Percentiles rank a stretch among this genome's conserved stretches.
These are phyloP conservation scores for Drosophila pandora DNA, from an alignment of 1,140 invertebrate species.

Conservation along the genomic window DNA sequence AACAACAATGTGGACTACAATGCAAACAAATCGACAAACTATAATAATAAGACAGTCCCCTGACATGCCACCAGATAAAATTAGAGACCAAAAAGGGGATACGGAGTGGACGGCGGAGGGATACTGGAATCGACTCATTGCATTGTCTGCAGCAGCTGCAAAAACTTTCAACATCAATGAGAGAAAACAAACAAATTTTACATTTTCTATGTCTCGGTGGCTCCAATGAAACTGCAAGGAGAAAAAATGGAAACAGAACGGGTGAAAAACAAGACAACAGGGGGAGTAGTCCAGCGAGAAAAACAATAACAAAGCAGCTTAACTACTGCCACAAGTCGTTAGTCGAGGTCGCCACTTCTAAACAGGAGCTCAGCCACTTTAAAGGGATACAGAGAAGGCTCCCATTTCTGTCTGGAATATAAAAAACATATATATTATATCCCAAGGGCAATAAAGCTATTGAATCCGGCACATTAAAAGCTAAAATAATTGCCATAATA, in stretches of 20 bases:
- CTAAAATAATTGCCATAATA: too few relatives aligned
- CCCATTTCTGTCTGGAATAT: conserved; percentile 6
- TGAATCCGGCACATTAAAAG: too few relatives aligned
- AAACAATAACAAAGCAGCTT: conserved; percentile 54
- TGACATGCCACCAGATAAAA: conserved; percentile 50
- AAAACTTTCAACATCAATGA: conserved; percentile 74
- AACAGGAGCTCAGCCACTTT: neutral
- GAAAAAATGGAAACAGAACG: conserved; percentile 10
- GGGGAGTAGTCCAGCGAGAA: conserved; percentile 14
- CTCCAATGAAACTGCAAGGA: conserved; percentile 17
- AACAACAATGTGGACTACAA: conserved; percentile 62
- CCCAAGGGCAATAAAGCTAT: too few relatives aligned
- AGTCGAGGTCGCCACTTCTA: conserved; percentile 26
- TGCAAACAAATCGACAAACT: conserved; percentile 71
- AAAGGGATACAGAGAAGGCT: conserved; percentile 15
- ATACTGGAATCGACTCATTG: conserved; percentile 30
- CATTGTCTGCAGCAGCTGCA: conserved; percentile 74
- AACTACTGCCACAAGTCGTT: conserved; percentile 52
- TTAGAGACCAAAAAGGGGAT: conserved; percentile 19
- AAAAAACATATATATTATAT: too few relatives aligned
- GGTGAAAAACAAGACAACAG: neutral
- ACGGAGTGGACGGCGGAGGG: neutral
- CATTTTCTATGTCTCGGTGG: conserved; percentile 61
- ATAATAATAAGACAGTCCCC: conserved; percentile 68
- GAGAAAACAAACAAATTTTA: conserved; percentile 74